Percentiles rank a stretch among this genome's conserved stretches.
Evolutionary conservation across 2,113 vertebrate species (phyloP).

Genomic region (Turdus rufiventris): DNA sequence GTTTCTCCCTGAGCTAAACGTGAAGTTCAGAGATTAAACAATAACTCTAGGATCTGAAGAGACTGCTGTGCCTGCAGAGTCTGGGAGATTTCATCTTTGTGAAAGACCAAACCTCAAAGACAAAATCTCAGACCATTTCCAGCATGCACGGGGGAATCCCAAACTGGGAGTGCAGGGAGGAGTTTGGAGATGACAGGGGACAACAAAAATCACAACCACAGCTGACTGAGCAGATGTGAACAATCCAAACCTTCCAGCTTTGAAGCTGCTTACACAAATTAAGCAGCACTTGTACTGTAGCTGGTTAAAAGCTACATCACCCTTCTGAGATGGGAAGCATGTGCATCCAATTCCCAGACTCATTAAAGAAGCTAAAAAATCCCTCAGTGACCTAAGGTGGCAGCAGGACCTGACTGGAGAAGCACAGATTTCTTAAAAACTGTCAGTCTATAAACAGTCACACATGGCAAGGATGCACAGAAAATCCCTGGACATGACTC

Average conservation of each 20-base stretch:
- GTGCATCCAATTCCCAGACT: neutral
- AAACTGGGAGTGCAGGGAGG: neutral
- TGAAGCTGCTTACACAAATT: neutral
- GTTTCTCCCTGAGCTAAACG: neutral
- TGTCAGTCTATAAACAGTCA: neutral
- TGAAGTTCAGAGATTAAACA: neutral
- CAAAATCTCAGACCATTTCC: neutral
- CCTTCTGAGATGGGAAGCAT: neutral
- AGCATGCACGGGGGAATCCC: neutral
- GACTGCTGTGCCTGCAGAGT: neutral
- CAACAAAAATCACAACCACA: neutral
- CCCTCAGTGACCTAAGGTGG: neutral
- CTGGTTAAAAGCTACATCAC: neutral
- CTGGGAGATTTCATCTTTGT: neutral
- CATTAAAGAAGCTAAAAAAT: neutral
- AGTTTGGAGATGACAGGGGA: neutral
- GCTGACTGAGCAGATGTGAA: neutral
- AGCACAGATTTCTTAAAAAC: neutral
- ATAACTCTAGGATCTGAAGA: neutral
- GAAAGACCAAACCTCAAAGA: neutral
- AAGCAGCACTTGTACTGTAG: neutral
- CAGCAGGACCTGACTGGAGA: neutral
- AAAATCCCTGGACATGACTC: neutral
- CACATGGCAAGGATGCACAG: neutral
- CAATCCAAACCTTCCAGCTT: neutral